These are phyloP conservation scores for Anastatus disparis DNA, from an alignment of 1,140 invertebrate species.

Conservation along the genomic window DNA sequence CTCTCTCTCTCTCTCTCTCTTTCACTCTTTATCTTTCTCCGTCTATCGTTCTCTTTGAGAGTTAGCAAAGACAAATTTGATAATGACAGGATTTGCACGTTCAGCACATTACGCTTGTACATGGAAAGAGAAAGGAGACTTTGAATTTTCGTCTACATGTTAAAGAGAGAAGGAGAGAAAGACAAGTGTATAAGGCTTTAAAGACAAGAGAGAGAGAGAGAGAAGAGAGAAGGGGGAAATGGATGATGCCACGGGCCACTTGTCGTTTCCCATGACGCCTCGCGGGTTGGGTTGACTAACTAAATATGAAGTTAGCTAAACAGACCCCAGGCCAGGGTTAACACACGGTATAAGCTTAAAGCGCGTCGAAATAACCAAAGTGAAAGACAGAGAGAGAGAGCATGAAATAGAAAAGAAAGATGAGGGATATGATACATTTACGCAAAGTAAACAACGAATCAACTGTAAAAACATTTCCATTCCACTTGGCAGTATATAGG, in stretches of 20 bases:
- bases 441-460: constrained; percentile 57
- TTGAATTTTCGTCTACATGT: background rate
- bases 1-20: constrained; percentile 25
- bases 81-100: constrained; percentile 43
- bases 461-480: constrained; percentile 63
- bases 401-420: background rate
- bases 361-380: constrained; percentile 33
- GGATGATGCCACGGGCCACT: constrained; percentile 53
- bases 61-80: constrained; percentile 40
- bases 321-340: constrained; percentile 62
- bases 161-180: background rate
- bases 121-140: background rate
- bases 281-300: constrained; percentile 65
- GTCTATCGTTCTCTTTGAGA: constrained; percentile 28
- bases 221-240: background rate
- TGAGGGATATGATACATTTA: constrained; percentile 47
- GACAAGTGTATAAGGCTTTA: too few species aligned
- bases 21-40: too few species aligned
- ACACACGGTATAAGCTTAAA: constrained; percentile 61
- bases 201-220: background rate
- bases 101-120: constrained; percentile 30
- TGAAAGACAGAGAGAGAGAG: too few species aligned
- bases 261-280: constrained; percentile 66
- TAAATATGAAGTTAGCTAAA: constrained; percentile 65
- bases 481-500: constrained; percentile 47